Base-by-base conservation (phyloP, 2,797 vertebrate genomes). In the Fratercula arctica region DNA sequence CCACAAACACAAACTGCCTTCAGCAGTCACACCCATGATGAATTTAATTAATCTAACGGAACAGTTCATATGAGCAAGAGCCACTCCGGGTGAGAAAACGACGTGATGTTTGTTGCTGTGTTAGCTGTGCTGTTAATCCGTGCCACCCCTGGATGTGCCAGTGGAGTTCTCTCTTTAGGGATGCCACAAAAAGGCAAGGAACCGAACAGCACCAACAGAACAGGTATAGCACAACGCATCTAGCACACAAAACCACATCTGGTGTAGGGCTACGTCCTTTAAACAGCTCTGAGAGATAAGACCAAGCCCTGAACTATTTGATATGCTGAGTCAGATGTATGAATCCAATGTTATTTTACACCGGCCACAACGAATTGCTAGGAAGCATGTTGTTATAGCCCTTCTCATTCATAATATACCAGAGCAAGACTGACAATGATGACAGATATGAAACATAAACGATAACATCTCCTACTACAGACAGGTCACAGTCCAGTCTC, bases 71-170 rank as follows among this genome's bases (percentile, higher is more conserved):
- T 23, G 31, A 85, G 43, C 59, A 39, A 39, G 50, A 68, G 50
- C 54, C 79, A 7, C 50, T n/a, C 35, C 1, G 19, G 29, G 41
- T 12, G 72, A 64, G 72, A 17, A 59, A 63, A 45, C 1, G 1
- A 24, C 9, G 7, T 0, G 8, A 3, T 5, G 13, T 5, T 54
- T 39, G 24, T 9, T 14, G 37, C 41, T 43, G 39, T 3, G 29
- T 26, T 6, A 37, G 43, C 64, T 14, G 29, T 7, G 15, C 4
- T 1, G 8, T 9, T 28, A 14, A 53, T 3, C 46, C 4, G 11
- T 10, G 59, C n/a, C 19, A 54, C 19, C 57, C 11, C 35, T 16
- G 45, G 12, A 6, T 5, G 25, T 21, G 43, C 53, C 39, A 3
- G 33, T 3, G 13, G 20, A 25, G 33, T 2, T 48, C 24, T 17